These are phyloP conservation scores for Lepisosteus osseus DNA, from an alignment of 2,113 vertebrate genomes.

Conservation along the genomic window DNA sequence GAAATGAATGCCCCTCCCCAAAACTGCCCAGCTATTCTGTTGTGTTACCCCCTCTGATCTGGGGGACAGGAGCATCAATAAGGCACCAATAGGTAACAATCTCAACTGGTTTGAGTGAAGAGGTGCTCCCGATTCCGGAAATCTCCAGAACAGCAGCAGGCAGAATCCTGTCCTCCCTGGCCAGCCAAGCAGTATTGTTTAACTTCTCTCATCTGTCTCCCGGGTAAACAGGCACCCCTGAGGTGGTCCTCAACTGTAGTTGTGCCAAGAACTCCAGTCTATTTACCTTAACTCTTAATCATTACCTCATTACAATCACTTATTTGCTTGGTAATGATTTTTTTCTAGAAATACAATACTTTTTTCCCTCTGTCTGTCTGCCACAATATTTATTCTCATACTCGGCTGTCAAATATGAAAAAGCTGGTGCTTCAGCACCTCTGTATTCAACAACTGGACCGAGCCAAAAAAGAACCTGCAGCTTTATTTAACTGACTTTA, in stretches of 20 bases:
- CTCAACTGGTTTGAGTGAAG: no score
- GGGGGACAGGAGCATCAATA: no score
- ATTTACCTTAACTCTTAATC: conserved; percentile 4
- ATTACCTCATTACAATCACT: neutral
- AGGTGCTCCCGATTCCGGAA: neutral
- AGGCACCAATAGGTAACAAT: no score
- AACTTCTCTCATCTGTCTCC: neutral
- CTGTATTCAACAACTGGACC: no score
- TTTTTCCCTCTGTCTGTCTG: neutral
- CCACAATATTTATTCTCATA: neutral
- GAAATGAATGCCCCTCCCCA: no score
- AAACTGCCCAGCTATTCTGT: no score
- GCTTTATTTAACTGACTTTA: neutral
- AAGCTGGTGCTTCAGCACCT: no score
- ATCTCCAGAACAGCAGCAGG: neutral
- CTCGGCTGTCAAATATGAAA: neutral
- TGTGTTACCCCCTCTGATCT: no score
- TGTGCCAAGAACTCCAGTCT: neutral
- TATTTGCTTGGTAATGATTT: neutral
- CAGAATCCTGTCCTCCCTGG: neutral
- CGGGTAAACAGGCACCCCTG: neutral
- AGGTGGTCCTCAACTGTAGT: neutral
- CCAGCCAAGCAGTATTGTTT: neutral
- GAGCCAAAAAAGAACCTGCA: neutral
- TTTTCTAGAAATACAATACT: neutral